Evolutionary conservation across 2,113 vertebrate genomes (phyloP), one percentile per base, ranked within the genome.

Genomic region (Xiphophorus hellerii): DNA sequence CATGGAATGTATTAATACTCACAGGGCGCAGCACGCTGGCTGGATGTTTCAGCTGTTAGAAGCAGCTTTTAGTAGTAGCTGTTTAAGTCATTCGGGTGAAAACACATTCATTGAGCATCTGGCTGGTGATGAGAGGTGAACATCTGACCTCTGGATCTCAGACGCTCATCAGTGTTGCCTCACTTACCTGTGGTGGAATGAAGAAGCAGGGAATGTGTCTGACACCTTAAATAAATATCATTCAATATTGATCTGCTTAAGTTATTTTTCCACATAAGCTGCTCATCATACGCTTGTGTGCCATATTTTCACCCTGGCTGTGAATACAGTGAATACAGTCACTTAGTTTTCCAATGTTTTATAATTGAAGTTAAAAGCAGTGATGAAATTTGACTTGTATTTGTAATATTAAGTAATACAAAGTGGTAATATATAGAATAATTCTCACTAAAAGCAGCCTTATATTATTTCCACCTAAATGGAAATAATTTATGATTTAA

Each of bases 141-240:
- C 68, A 28, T 81, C 65, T 75, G 48, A 82, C 83, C 83, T 71
- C 62, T 73, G 83, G 64, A 81, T 77, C 42, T 31, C 3, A 68
- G 30, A 17, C 67, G 4, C 22, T 54, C 22, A 54, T 54, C 51
- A 42, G 37, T 67, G 13, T 44, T 22, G 25, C 28, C 48, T 64
- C 65, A 37, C 31, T 65, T 28, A 42, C 48, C 33, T 62, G 66
- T 51, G 73, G 35, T 54, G 29, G 69, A 81, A 74, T 75, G 66
- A 87, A 69, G 67, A 76, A 77, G 71, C 33, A 64, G n/a, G 27
- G 66, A 70, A 61, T 67, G 68, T 77, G 58, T 77, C 88, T 69
- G 71, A 20, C 66, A 25, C 8, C 54, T 11, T 39, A 15, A 51
- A 67, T 71, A 62, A 66, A 27, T 39, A 69, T 42, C 3, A 20